Evolutionary conservation across 1,140 invertebrate species (phyloP), one percentile per base, ranked within the genome.

Genomic region (Lepidurus apus): DNA sequence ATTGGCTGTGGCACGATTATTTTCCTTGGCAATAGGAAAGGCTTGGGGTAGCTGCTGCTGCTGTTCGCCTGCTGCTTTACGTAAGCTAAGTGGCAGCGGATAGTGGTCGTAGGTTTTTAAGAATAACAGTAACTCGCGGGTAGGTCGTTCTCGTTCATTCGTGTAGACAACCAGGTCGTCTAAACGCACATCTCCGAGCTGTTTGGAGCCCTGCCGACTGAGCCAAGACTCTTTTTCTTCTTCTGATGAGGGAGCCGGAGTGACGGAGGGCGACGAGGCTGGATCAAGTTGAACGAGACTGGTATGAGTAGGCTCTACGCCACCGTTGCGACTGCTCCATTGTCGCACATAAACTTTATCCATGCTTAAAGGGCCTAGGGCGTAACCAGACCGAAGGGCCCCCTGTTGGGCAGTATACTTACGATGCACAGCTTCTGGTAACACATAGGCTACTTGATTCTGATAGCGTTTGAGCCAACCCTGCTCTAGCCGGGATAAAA

Each of bases 121-220:
- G 53, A 65, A 65, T 7, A 65, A 65, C 17, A 65, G 53, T 17
- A 65, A 65, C 13, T 65, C 53, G 6, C 13, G 17, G 17, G 53
- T 65, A 13, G 53, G 53, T 17, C 53, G 53, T 13, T 65, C 53
- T 13, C 13, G 6, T 21, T 65, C 53, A n/a, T 65, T 65, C 9
- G 53, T 65, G 13, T 65, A 65, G 13, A 65, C 13, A 65, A 65
- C 13, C 53, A 65, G 21, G 53, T 65, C 53, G 21, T 65, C 53
- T 65, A 65, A 65, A 65, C 53, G 53, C 9, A 65, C 53, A 65
- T 65, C 53, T 11, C 53, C 53, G 53, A 65, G 53, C n/a, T 65
- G 53, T 21, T 65, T 65, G 9, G 21, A 13, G 3, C 53, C 53
- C 21, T 65, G 53, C 0, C 53, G 53, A 65, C 17, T 65, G 17